Evolutionary conservation across 1,140 invertebrate species (phyloP), one percentile per base, ranked within the genome.

Genomic region (Drosophila baimaii): DNA sequence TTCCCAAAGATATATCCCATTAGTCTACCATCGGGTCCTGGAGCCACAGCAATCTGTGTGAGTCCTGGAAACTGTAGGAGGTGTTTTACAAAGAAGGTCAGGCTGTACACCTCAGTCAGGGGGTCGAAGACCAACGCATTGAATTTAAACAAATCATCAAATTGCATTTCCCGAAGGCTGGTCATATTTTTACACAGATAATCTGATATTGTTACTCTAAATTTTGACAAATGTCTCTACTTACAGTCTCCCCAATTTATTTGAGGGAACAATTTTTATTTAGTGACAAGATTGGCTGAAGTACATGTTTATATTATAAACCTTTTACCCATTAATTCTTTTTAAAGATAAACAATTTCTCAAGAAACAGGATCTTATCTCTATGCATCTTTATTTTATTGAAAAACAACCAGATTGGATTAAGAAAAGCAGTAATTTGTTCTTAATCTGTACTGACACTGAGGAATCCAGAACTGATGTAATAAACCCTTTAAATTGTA

Each of bases 141-240:
- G 4, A 88, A 79, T 61, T 83, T 89, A 6, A 89, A 89, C 0
- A 88, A 49, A 65, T 88, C 83, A 29, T 83, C 80, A 5, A 80
- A 31, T 10, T 43, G 51, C 61, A 88, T 63, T 19, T 83, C 72
- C 0, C 83, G 72, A 46, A 88, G 15, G 8, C 25, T 41, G 12
- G 79, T 62, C 80, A 89, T 88, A 23, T 31, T 23, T 27, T 17
- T 4, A 21, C 3, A 35, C 10, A n/a, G 44, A 63, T 12, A 31
- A 19, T 44, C n/a, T 17, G 1, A 17, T 8, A 10, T 15, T n/a
- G 10, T 37, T 19, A 10, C 13, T 21, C 8, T 31, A 7, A 15
- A 35, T 43, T 33, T 33, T 44, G 5, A 41, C 2, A 9, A n/a
- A n/a, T n/a, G n/a, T n/a, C n/a, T n/a, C n/a, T n/a, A n/a, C n/a